Base-by-base conservation (phyloP, 2,888 invertebrate genomes). In the Ichneumon xanthorius region DNA sequence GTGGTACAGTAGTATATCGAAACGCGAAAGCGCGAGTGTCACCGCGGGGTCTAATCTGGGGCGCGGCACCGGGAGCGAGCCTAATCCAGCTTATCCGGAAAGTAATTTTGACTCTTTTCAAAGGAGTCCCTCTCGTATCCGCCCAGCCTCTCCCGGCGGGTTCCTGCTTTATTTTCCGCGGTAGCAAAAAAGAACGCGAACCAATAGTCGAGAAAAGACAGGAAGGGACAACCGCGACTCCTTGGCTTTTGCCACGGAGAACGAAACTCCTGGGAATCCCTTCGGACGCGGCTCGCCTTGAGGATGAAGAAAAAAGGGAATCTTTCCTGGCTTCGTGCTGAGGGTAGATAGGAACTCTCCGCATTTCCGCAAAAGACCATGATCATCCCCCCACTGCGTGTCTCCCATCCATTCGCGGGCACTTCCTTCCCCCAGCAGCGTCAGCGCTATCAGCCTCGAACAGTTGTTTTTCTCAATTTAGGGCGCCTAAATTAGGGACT, bases 61-160 rank as follows among this genome's bases (percentile, higher is more conserved):
- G 90, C 92, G 92, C 91, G 91, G 91, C 90, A 91, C 22, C 91
- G 92, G 91, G 92, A 92, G 92, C 94, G 94, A 94, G 94, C 94
- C 95, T 95, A 95, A 95, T 95, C 95, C 95, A 95, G 95, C 95
- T 95, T 95, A 95, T 95, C 95, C 95, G 95, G 95, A 95, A 95
- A 95, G 95, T 95, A 95, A 95, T 95, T 95, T 95, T 95, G 95
- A 95, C 95, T 95, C 95, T 95, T 95, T 95, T 95, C 94, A 95
- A 95, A 95, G 91, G 91, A 90, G 87, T 88, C 89, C 79, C 83
- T 33, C 82, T 82, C 73, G 73, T 72, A 72, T 65, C 86, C 82
- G 80, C 70, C 82, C 75, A 79, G 61, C 77, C 75, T 85, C 85
- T 82, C 86, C 72, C 67, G 45, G 30, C 87, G 73, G 73, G 67